These are phyloP conservation scores for Tragelaphus eurycerus DNA, from an alignment of 2,797 vertebrate genomes.

Conservation along the genomic window DNA sequence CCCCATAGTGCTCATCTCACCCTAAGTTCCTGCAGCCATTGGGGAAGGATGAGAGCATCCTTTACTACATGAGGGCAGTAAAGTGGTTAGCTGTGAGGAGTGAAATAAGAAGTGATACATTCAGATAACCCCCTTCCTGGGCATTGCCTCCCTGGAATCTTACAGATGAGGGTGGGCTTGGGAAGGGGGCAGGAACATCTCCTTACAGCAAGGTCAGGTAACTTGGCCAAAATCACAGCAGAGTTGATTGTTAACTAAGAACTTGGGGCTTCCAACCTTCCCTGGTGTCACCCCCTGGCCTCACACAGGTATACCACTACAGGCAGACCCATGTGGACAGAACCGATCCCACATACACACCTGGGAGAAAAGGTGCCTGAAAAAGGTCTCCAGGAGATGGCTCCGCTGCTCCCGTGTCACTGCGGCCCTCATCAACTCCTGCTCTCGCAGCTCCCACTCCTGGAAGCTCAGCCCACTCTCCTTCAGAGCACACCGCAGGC, in stretches of 20 bases:
- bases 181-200: neutral
- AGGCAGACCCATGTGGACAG: neutral
- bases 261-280: neutral
- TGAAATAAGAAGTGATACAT: neutral
- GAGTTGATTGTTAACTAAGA: neutral
- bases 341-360: slow-evolving; percentile 72
- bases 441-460: slow-evolving; percentile 85
- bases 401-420: slow-evolving; percentile 88
- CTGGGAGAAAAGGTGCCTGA: slow-evolving; percentile 91
- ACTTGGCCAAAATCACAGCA: neutral
- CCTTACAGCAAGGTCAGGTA: neutral
- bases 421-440: slow-evolving; percentile 87
- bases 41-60: neutral
- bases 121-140: neutral
- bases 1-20: neutral
- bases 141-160: neutral
- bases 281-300: neutral
- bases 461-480: slow-evolving; percentile 77
- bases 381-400: slow-evolving; percentile 91
- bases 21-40: neutral
- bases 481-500: slow-evolving; percentile 78
- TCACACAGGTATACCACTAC: neutral
- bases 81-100: neutral
- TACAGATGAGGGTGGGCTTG: neutral
- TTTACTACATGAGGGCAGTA: neutral